Conservation (phyloP, 2,113 vertebrate species). For the Cisticola juncidis region DNA sequence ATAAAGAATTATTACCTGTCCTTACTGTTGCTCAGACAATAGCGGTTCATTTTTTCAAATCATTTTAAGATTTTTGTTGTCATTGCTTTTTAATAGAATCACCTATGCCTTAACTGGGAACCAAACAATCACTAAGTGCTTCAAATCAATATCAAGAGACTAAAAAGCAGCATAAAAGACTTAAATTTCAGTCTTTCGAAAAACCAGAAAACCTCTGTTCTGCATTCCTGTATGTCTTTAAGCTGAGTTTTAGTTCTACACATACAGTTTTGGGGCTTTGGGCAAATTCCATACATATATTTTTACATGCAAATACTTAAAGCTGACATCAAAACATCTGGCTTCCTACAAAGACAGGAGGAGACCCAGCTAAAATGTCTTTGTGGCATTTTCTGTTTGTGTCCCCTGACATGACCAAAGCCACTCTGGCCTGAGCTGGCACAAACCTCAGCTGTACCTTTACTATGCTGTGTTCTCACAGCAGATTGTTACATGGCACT, state of each 20-base stretch:
- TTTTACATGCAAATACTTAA: not conserved
- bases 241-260: not conserved
- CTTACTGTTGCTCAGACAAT: not conserved
- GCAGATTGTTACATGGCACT: not conserved
- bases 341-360: not conserved
- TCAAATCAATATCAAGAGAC: not conserved
- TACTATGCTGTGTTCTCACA: not conserved
- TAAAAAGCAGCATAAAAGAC: not conserved
- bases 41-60: not conserved
- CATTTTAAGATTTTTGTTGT: not conserved
- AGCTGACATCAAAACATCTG: not conserved
- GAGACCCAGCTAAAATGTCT: not conserved
- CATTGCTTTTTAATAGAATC: not conserved
- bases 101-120: not conserved
- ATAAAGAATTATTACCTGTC: not conserved
- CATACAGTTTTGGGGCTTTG: not conserved
- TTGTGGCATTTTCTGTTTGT: not conserved
- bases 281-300: not conserved
- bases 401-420: not conserved
- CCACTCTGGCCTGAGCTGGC: not conserved
- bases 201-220: not conserved
- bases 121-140: not conserved
- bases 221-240: not conserved
- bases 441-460: not conserved
- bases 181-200: not conserved